A percentile compares a stretch with the other conserved stretches of the same genome.
These are phyloP conservation scores for Rotaria macrura DNA, from an alignment of 2,888 invertebrate species.

Conservation along the genomic window DNA sequence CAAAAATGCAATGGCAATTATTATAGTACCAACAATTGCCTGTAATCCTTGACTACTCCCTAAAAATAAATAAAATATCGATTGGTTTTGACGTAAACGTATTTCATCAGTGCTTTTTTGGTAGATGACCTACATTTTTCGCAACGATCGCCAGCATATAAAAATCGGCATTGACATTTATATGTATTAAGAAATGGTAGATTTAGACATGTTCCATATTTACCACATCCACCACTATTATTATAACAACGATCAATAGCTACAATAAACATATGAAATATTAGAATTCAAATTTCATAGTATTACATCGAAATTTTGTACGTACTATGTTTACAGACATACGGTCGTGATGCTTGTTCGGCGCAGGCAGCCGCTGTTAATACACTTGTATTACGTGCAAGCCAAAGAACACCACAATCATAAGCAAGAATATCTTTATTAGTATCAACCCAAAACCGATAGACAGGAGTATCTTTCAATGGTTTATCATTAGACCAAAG, in stretches of 20 bases:
- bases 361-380: not conserved
- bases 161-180: slow-evolving; percentile 29
- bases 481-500: not conserved
- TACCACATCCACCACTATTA: slow-evolving; percentile 25
- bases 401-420: not conserved
- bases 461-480: not conserved
- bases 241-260: slow-evolving; percentile 33
- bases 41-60: slow-evolving; percentile 20
- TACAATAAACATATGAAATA: not conserved
- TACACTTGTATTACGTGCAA: not conserved
- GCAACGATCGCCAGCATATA: slow-evolving; percentile 26
- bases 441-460: slow-evolving; percentile 4
- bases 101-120: not conserved
- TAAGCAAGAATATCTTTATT: not conserved
- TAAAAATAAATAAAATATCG: not conserved
- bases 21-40: not conserved
- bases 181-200: slow-evolving; percentile 21
- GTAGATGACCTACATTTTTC: slow-evolving; percentile 26
- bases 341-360: not conserved
- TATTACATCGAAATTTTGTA: not conserved
- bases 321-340: slow-evolving; percentile 33
- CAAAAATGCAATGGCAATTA: not conserved
- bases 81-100: not conserved
- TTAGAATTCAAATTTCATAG: not conserved
- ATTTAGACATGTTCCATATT: slow-evolving; percentile 29